These are phyloP conservation scores for Temnopleurus reevesii DNA, from an alignment of 53 echinoderm and acorn worm genomes.

Conservation along the genomic window DNA sequence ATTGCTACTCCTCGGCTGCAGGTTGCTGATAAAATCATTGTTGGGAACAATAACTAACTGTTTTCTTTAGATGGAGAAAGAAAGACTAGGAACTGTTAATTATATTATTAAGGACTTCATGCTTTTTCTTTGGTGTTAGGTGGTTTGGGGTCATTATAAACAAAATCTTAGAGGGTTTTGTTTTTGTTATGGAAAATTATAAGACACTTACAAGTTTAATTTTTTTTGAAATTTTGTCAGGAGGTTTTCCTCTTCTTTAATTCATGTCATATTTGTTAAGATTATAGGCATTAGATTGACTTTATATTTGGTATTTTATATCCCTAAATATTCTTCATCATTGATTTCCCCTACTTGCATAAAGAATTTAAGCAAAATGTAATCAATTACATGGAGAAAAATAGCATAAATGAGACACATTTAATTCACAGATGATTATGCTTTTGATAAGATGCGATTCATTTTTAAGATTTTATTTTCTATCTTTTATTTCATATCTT, in stretches of 20 bases:
- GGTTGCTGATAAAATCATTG: conserved; percentile 8
- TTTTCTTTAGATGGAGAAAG: not conserved
- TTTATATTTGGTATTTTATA: too few relatives aligned
- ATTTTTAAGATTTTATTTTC: too few relatives aligned
- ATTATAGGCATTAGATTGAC: not conserved
- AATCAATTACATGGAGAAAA: not conserved
- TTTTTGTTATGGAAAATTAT: not conserved
- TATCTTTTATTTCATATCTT: too few relatives aligned
- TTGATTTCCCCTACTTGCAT: too few relatives aligned
- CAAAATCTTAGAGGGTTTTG: not conserved
- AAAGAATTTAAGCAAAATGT: not conserved
- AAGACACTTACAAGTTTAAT: not conserved
- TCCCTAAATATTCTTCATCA: too few relatives aligned
- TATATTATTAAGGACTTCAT: not conserved
- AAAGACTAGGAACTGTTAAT: conserved; percentile 35
- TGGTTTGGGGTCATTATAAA: not conserved
- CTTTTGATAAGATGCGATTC: too few relatives aligned
- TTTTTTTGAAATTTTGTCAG: too few relatives aligned
- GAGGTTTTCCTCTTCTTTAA: too few relatives aligned
- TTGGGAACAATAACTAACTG: not conserved
- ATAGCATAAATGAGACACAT: not conserved
- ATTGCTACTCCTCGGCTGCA: conserved; percentile 13
- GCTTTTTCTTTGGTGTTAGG: not conserved
- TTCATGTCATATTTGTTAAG: too few relatives aligned
- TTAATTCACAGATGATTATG: too few relatives aligned